phyloP scores from a whole-genome alignment of 2,888 invertebrate species.

The Eristalis arbustorum region DNA sequence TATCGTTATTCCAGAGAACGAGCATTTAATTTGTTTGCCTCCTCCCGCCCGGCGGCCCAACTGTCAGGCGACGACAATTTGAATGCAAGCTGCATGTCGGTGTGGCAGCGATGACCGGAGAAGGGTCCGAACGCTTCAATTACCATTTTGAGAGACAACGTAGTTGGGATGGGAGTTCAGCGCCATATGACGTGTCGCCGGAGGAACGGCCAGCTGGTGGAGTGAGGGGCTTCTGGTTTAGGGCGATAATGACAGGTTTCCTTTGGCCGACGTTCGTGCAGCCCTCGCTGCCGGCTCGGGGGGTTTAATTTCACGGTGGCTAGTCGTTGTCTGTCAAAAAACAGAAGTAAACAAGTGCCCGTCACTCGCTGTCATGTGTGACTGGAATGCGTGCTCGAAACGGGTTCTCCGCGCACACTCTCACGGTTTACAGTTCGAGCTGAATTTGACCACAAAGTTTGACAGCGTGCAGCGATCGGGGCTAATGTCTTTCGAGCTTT shows the following conservation, averaged over 20 bases:
- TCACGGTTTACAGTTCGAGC: background rate
- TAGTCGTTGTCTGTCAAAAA: constrained; percentile 31
- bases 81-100: constrained; percentile 53
- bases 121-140: constrained; percentile 44
- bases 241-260: constrained; percentile 52
- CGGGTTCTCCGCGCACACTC: constrained; percentile 16
- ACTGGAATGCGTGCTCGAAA: constrained; percentile 21
- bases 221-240: background rate
- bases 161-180: constrained; percentile 47
- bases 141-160: constrained; percentile 49
- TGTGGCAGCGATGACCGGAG: background rate
- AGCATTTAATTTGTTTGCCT: constrained; percentile 26
- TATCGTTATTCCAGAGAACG: constrained; percentile 41
- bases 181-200: constrained; percentile 39
- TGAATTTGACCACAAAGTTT: background rate
- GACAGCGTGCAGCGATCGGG: background rate
- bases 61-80: constrained; percentile 5
- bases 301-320: constrained; percentile 38
- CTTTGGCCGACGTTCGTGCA: constrained; percentile 4
- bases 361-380: constrained; percentile 13
- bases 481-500: background rate
- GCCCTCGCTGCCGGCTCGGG: background rate
- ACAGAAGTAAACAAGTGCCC: background rate
- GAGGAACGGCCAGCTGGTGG: background rate
- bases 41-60: background rate